Base-by-base conservation (phyloP, 2,797 vertebrate genomes). In the Emys orbicularis region DNA sequence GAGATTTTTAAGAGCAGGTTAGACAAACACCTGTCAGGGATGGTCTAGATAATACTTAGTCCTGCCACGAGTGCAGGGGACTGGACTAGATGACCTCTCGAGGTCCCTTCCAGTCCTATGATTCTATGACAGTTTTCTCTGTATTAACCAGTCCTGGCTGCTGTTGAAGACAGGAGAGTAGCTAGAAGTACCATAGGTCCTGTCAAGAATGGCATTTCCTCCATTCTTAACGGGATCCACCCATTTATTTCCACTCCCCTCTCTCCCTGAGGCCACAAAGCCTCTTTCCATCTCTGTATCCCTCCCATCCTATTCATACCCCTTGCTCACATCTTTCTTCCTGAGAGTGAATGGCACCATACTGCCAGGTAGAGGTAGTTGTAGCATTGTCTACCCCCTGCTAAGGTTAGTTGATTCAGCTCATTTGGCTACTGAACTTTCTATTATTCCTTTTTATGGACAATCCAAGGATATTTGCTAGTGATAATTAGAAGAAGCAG, bases 331-430 rank as follows among this genome's bases (percentile, higher is more conserved):
- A n/a, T 68, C 61, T 68, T 21, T 84, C 87, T 86, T 94, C 50
- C 74, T 83, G 31, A 25, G 15, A 80, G 12, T 47, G 84, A 44
- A 41, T 4, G 37, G 8, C 8, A 77, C n/a, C 49, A 47, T 2
- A 10, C 53, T 6, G 61, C 15, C 21, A 49, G 81, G 4, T 18
- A 0, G 3, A 76, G 6, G 29, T n/a, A 79, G 47, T 1, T 1
- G 0, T 86, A 44, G 31, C 29, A 34, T 2, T 2, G 0, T 44
- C 47, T 59, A 21, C 3, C 7, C 61, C 1, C 0, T 18, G 13
- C 34, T 79, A 50, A 80, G n/a, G 23, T 21, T 52, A 79, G 49
- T 6, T 31, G 12, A 34, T 79, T n/a, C 31, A 65, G 31, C 34
- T n/a, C 31, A 65, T 18, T 68, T 37, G 18, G 18, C 18, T 68